Percentiles rank a stretch among this genome's conserved stretches.
These are phyloP conservation scores for Labia minor DNA, from an alignment of 2,888 invertebrate genomes.

Conservation along the genomic window DNA sequence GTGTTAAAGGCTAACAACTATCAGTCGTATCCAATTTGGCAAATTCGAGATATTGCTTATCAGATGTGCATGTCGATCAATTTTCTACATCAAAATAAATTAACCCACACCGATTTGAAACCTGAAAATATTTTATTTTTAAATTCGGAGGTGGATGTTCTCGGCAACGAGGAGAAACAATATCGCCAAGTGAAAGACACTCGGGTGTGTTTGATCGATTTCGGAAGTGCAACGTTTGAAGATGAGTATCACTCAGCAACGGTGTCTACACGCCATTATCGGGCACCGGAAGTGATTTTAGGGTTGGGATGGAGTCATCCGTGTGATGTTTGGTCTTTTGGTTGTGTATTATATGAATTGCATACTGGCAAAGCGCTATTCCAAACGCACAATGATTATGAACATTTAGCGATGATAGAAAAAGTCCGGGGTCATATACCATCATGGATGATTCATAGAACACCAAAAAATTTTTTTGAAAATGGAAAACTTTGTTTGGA, in stretches of 20 bases:
- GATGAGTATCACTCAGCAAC: not conserved
- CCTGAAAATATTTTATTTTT: not conserved
- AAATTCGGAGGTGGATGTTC: not conserved
- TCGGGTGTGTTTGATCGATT: not conserved
- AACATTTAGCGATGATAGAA: constrained; percentile 2
- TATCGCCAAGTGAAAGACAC: not conserved
- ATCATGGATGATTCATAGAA: not conserved
- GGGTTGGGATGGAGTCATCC: not conserved
- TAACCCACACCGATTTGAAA: not conserved
- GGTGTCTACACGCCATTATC: constrained; percentile 7
- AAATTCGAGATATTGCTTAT: not conserved
- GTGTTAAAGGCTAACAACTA: not conserved
- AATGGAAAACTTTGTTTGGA: not conserved
- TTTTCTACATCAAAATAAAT: not conserved
- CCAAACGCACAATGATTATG: constrained; percentile 3
- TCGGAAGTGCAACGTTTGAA: not conserved
- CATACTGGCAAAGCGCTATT: not conserved
- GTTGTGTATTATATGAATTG: not conserved
- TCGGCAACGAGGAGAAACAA: not conserved
- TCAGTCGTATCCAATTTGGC: not conserved
- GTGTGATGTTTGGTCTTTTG: constrained; percentile 15
- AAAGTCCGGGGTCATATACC: not conserved
- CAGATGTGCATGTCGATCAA: not conserved
- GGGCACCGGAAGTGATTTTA: constrained; percentile 16
- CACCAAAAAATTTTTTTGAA: not conserved